Percentiles rank a stretch among this genome's conserved stretches.
Evolutionary conservation across 2,113 vertebrate species (phyloP).

Genomic region (Pan troglodytes): DNA sequence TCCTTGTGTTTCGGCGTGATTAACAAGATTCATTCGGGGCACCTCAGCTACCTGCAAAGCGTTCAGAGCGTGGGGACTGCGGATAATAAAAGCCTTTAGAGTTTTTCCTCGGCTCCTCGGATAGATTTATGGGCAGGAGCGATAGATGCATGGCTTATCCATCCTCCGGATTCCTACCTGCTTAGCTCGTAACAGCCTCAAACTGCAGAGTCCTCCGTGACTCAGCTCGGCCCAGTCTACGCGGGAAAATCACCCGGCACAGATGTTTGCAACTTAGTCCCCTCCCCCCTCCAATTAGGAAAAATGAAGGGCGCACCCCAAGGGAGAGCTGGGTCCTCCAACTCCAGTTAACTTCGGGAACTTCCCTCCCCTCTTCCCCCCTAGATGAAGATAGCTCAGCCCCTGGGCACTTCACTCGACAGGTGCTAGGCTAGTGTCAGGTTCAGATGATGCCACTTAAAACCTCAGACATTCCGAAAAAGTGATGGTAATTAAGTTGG

Average conservation of each 20-base stretch:
- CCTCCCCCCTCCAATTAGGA: neutral
- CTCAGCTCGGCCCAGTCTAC: neutral
- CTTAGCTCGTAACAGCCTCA: neutral
- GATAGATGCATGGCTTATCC: neutral
- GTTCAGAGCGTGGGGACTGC: neutral
- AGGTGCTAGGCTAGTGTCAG: neutral
- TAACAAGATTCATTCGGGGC: conserved; percentile 42
- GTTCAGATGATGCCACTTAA: neutral
- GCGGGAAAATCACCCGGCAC: neutral
- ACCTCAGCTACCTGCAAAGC: conserved; percentile 37
- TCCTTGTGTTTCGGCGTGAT: conserved; percentile 44
- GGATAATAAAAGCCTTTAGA: neutral
- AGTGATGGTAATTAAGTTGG: conserved; percentile 42
- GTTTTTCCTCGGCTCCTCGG: neutral
- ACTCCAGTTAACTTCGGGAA: neutral
- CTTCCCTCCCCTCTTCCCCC: neutral
- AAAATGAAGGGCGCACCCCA: neutral
- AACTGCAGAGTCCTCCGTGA: neutral
- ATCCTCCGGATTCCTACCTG: neutral
- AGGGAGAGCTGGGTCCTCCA: neutral
- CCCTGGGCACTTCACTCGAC: neutral
- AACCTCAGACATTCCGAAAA: neutral
- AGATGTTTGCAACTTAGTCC: neutral
- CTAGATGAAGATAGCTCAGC: neutral
- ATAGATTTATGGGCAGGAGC: conserved; percentile 54